Conservation (phyloP, 2,888 invertebrate genomes). For the Blomia tropicalis region DNA sequence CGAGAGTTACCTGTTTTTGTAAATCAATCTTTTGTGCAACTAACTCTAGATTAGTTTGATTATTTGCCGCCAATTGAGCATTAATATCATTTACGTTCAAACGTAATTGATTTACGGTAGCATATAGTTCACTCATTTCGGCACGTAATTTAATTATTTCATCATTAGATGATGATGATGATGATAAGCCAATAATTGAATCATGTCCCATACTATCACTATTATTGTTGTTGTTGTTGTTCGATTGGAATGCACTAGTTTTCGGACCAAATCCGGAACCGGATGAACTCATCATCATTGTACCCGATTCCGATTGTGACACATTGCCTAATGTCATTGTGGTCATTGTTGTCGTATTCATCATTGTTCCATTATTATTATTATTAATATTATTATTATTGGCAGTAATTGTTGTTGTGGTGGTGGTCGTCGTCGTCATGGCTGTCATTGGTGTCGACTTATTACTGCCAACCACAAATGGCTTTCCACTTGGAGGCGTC, state of each 20-base stretch:
- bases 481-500: not conserved
- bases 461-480: not conserved
- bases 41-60: not conserved
- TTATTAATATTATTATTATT: not conserved
- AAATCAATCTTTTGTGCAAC: not conserved
- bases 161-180: not conserved
- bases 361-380: not conserved
- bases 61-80: not conserved
- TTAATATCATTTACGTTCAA: not conserved
- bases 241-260: not conserved
- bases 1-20: not conserved
- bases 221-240: not conserved
- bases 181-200: not conserved
- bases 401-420: not conserved
- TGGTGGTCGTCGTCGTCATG: not conserved
- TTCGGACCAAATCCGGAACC: not conserved
- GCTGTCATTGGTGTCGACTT: not conserved
- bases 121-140: not conserved
- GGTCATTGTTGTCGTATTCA: constrained; percentile 1
- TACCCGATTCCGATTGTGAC: too few relatives aligned
- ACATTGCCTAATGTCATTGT: constrained; percentile 3
- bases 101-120: not conserved
- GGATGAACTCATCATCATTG: too few relatives aligned
- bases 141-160: not conserved
- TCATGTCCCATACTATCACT: not conserved